A percentile compares a stretch with the other conserved stretches of the same genome.
These are phyloP conservation scores for Coptodon bakossiorum DNA, from an alignment of 2,113 vertebrate genomes.

Conservation along the genomic window DNA sequence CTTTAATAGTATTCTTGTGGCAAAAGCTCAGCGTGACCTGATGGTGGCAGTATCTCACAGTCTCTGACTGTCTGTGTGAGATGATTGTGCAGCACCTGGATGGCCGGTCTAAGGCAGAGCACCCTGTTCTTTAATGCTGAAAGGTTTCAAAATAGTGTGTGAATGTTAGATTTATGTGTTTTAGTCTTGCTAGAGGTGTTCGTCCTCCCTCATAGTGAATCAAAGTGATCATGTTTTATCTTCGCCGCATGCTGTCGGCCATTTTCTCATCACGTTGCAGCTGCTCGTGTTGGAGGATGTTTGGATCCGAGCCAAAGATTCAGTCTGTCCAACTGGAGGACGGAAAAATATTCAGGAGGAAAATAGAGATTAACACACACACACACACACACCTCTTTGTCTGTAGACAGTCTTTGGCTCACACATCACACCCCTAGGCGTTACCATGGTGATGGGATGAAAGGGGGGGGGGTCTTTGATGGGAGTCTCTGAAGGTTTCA, in stretches of 20 bases:
- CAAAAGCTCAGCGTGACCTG: background rate
- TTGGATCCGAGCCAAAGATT: slow-evolving; percentile 38
- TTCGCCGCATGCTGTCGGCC: background rate
- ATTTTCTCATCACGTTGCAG: slow-evolving; percentile 33
- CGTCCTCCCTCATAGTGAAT: background rate
- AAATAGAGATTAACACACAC: background rate
- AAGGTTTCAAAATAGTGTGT: background rate
- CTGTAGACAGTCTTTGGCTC: background rate
- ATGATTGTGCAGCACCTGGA: background rate
- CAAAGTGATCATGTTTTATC: background rate
- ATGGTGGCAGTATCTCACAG: background rate
- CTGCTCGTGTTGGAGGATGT: slow-evolving; percentile 1
- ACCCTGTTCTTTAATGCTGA: background rate
- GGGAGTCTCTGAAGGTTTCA: slow-evolving; percentile 12
- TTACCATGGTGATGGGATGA: slow-evolving; percentile 71
- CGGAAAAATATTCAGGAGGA: background rate
- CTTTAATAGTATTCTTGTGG: background rate
- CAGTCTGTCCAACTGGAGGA: background rate
- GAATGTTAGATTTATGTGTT: background rate
- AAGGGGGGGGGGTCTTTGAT: background rate
- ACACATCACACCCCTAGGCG: slow-evolving; percentile 27
- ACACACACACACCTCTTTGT: slow-evolving; percentile 35
- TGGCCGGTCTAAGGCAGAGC: fast-evolving
- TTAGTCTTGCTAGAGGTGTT: background rate
- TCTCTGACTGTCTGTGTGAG: background rate